Percentiles rank a stretch among this genome's conserved stretches.
Evolutionary conservation across 1,140 invertebrate species (phyloP).

Genomic region (Nebria ingens): DNA sequence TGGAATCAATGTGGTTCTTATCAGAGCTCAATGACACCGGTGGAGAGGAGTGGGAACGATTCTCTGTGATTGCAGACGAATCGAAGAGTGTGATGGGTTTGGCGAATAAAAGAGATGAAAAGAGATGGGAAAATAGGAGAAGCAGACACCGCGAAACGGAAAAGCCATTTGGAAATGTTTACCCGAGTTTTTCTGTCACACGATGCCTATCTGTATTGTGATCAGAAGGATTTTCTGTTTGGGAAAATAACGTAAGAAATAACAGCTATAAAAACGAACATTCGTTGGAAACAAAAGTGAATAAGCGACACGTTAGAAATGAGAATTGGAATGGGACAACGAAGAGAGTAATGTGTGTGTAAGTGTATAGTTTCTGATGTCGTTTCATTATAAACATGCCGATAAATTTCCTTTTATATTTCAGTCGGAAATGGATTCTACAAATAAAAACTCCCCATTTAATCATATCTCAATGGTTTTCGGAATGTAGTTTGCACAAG

Average conservation of each 20-base stretch:
- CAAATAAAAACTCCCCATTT: too few species aligned
- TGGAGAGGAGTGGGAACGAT: not conserved
- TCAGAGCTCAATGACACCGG: not conserved
- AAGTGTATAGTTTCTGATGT: too few species aligned
- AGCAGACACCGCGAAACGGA: not conserved
- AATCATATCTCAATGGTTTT: too few species aligned
- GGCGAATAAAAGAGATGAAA: not conserved
- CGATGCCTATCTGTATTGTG: constrained; percentile 8
- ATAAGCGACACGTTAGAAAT: constrained; percentile 8
- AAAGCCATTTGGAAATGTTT: constrained; percentile 8
- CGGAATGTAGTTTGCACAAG: too few species aligned
- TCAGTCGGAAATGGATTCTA: not conserved
- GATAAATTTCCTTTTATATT: constrained; percentile 6
- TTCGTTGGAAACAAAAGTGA: constrained; percentile 6
- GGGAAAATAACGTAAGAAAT: constrained; percentile 8
- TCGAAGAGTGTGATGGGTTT: not conserved
- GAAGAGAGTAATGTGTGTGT: not conserved
- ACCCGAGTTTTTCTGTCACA: constrained; percentile 8
- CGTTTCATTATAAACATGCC: not conserved
- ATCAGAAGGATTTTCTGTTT: constrained; percentile 2
- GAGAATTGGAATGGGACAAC: not conserved
- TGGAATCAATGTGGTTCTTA: constrained; percentile 3
- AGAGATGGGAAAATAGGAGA: not conserved
- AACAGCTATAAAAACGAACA: constrained; percentile 7
- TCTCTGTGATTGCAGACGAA: not conserved